Conservation (phyloP, 2,888 invertebrate species). For the Erynnis tages region DNA sequence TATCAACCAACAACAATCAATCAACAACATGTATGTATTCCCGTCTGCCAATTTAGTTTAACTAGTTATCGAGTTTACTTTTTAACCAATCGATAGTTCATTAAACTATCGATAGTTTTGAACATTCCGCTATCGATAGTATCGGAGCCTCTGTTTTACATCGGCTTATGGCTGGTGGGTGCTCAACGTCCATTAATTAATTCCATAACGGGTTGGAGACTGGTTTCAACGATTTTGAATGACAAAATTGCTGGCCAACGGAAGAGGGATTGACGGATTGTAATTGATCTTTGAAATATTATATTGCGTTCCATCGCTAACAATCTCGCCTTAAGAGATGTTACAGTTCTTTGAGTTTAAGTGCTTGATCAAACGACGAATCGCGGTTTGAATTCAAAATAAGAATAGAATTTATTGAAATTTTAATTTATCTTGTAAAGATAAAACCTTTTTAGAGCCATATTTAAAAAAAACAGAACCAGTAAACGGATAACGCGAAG, state of each 20-base stretch:
- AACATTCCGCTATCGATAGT: conserved; percentile 5
- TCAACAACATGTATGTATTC: too few relatives aligned
- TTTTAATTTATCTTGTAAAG: too few relatives aligned
- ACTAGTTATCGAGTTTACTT: too few relatives aligned
- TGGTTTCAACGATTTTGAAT: conserved; percentile 60
- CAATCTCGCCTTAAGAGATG: conserved; percentile 35
- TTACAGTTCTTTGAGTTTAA: too few relatives aligned
- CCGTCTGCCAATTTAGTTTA: too few relatives aligned
- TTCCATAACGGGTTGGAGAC: conserved; percentile 59
- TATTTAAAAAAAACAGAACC: too few relatives aligned
- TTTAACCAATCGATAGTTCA: background rate
- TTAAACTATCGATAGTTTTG: background rate
- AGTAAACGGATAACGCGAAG: too few relatives aligned
- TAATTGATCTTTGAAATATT: conserved; percentile 66
- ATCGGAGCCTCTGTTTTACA: conserved; percentile 40
- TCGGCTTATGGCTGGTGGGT: conserved; percentile 54
- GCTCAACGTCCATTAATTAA: conserved; percentile 60
- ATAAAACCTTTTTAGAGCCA: too few relatives aligned
- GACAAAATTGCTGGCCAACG: conserved; percentile 59
- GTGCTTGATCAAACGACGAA: too few relatives aligned
- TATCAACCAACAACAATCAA: too few relatives aligned
- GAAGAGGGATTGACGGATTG: conserved; percentile 52
- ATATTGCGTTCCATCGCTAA: conserved; percentile 50
- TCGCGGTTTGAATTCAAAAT: too few relatives aligned
- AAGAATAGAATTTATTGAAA: too few relatives aligned